These are phyloP conservation scores for Agelaius tricolor DNA, from an alignment of 2,113 vertebrate genomes.

Conservation along the genomic window DNA sequence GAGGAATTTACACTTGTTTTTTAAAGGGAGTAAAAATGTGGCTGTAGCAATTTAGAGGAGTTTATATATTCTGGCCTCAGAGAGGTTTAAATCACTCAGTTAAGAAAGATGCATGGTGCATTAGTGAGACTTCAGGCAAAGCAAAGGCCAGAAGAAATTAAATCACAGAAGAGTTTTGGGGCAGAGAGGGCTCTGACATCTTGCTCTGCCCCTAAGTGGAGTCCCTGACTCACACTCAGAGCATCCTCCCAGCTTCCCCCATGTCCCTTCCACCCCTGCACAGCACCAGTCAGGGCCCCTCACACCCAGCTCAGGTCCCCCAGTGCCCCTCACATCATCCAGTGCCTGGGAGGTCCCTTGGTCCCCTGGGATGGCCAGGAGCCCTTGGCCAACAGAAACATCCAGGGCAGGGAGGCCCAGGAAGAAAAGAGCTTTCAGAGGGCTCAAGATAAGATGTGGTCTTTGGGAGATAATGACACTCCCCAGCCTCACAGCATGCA, in stretches of 20 bases:
- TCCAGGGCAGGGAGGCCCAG: background rate
- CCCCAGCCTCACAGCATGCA: slow-evolving; percentile 5
- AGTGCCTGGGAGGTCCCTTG: background rate
- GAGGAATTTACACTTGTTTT: slow-evolving; percentile 69
- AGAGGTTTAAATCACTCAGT: slow-evolving; percentile 22
- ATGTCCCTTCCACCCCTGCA: background rate
- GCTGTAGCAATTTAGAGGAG: slow-evolving; percentile 42
- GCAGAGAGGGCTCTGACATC: background rate
- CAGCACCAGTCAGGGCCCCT: rapidly evolving
- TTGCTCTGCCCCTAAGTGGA: background rate
- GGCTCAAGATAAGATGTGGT: background rate
- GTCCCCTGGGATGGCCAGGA: background rate
- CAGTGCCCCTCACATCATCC: background rate
- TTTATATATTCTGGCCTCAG: slow-evolving; percentile 37
- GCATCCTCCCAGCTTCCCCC: background rate
- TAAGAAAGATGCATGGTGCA: background rate
- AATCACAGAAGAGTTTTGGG: background rate
- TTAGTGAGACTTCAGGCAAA: background rate
- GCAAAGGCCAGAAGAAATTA: background rate
- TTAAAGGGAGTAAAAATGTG: slow-evolving; percentile 50
- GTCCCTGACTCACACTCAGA: background rate
- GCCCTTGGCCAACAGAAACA: background rate
- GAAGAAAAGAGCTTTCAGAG: background rate
- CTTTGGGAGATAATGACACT: background rate
- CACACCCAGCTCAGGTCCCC: rapidly evolving